Evolutionary conservation across 2,797 vertebrate genomes (phyloP).

Genomic region (Leptatherina wallacei): DNA sequence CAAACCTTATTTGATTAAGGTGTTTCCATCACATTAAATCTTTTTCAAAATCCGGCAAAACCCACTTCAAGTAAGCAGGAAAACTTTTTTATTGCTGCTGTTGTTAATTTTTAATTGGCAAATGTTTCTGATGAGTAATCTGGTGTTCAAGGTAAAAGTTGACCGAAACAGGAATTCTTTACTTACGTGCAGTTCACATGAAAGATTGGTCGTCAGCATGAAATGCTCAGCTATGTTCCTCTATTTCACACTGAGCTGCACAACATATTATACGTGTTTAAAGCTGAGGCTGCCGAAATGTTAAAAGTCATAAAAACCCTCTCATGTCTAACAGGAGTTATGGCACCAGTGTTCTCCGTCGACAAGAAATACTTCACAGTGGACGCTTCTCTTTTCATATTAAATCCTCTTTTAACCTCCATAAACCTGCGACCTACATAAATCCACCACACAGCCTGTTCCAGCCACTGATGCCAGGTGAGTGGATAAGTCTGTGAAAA

Average conservation of each 20-base stretch:
- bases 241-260: too few relatives aligned
- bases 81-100: background rate
- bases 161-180: background rate
- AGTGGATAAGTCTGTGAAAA: conserved; percentile 46
- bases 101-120: background rate
- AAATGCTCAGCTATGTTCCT: background rate
- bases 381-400: conserved; percentile 31
- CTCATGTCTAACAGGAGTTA: background rate
- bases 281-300: too few relatives aligned
- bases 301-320: background rate
- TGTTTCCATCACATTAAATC: background rate
- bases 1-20: background rate
- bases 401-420: conserved; percentile 55
- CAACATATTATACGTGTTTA: too few relatives aligned
- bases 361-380: conserved; percentile 4
- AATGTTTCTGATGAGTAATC: background rate
- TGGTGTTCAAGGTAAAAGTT: background rate
- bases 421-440: conserved; percentile 52
- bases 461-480: conserved; percentile 44
- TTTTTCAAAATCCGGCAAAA: background rate
- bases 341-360: background rate
- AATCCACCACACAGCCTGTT: conserved; percentile 38
- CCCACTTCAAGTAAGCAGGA: background rate
- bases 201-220: background rate
- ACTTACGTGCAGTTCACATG: background rate